Evolutionary conservation across 2,888 invertebrate species (phyloP), one percentile per base, ranked within the genome.

Genomic region (Pollenia griseotomentosa): DNA sequence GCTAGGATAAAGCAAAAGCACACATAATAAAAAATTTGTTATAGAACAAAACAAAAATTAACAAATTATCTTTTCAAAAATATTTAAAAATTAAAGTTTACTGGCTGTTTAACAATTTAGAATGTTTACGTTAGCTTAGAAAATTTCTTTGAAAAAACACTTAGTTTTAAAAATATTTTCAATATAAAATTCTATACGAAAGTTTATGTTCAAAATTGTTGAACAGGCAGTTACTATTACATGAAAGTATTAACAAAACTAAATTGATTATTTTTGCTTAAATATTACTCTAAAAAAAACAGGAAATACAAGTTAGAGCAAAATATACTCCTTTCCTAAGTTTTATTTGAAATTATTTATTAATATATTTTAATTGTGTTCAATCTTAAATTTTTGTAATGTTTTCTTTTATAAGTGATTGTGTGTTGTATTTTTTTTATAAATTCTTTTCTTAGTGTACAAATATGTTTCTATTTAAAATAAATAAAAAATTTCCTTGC

Each of bases 371-470:
- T 16, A 53, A n/a, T 53, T 70, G 70, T 70, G 44, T 57, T 23
- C 66, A 66, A 55, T 55, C 53, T 42, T 55, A 55, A 1, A 66
- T 40, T n/a, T 9, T 19, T 12, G 23, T 51, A 40, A 55, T 55
- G 14, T 63, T 16, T 40, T 40, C 40, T 16, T 46, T 66, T 59
- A 48, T 33, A 48, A 48, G 44, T 71, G 44, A 11, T 44, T 63
- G 53, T 65, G 51, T 65, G 23, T 73, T 44, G 19, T 63, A 44
- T 61, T n/a, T 63, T 74, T 48, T 73, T 33, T 46, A 78, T 83
- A 80, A 83, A 86, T 83, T 77, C 71, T 81, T 66, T 74, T 73
- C 81, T 73, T 68, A 51, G 42, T 40, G 46, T 19, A 71, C 57
- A 85, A 59, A 59, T 63, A 75, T 33, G 51, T 48, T 61, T 55